These are phyloP conservation scores for Drosophila prostipennis DNA, from an alignment of 2,888 invertebrate genomes.

Conservation along the genomic window DNA sequence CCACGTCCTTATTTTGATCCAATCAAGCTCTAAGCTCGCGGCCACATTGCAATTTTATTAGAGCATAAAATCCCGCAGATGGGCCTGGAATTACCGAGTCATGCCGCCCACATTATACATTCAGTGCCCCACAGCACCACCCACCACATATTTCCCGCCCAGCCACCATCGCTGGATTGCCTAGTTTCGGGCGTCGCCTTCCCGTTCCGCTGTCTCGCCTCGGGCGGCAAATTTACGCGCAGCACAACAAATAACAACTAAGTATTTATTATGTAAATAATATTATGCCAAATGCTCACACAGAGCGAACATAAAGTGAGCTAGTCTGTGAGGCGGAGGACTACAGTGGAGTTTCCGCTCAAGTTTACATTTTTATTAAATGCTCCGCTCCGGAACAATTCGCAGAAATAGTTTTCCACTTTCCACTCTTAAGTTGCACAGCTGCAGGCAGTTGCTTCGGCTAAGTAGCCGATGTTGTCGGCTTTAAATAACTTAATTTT, in stretches of 20 bases:
- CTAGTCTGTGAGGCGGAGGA: not conserved
- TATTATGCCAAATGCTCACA: slow-evolving; percentile 56
- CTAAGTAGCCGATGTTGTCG: slow-evolving; percentile 36
- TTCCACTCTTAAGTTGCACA: slow-evolving; percentile 13
- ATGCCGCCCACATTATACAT: slow-evolving; percentile 35
- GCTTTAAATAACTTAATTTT: slow-evolving; percentile 39
- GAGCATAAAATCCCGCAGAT: slow-evolving; percentile 55
- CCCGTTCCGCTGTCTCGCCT: slow-evolving; percentile 43
- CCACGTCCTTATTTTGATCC: slow-evolving; percentile 47
- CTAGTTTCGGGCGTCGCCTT: slow-evolving; percentile 15
- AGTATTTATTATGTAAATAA: slow-evolving; percentile 77
- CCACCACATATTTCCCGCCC: not conserved
- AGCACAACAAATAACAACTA: slow-evolving; percentile 66
- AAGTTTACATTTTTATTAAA: slow-evolving; percentile 53
- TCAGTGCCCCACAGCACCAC: slow-evolving; percentile 13
- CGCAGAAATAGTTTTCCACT: slow-evolving; percentile 53
- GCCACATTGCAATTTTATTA: slow-evolving; percentile 51
- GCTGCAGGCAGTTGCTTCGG: slow-evolving; percentile 19
- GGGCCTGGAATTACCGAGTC: slow-evolving; percentile 43
- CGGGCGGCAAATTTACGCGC: slow-evolving; percentile 59
- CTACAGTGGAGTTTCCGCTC: slow-evolving; percentile 22
- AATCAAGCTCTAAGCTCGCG: slow-evolving; percentile 60
- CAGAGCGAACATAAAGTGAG: slow-evolving; percentile 15
- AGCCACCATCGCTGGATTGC: not conserved
- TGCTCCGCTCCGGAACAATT: slow-evolving; percentile 29